Conservation (phyloP, 2,888 invertebrate genomes). For the Stenchaetothrips biformis region DNA sequence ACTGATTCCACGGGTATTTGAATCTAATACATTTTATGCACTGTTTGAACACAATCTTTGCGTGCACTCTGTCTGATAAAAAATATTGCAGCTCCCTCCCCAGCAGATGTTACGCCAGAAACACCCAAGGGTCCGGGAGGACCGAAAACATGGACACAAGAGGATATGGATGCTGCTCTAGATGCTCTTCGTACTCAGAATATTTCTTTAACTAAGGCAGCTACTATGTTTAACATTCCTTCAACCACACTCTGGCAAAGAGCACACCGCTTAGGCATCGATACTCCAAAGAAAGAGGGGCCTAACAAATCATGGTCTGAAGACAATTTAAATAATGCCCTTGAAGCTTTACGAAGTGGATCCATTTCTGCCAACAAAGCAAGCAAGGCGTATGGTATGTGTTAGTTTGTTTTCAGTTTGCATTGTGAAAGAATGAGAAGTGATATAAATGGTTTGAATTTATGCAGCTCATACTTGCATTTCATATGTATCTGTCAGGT, state of each 20-base stretch:
- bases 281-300: slow-evolving; percentile 86
- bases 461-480: slow-evolving; percentile 21
- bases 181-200: slow-evolving; percentile 79
- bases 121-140: slow-evolving; percentile 52
- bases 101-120: slow-evolving; percentile 9
- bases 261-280: slow-evolving; percentile 81
- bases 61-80: neutral
- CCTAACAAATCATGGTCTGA: slow-evolving; percentile 84
- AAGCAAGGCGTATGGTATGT: slow-evolving; percentile 75
- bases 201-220: slow-evolving; percentile 85
- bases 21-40: neutral
- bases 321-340: slow-evolving; percentile 72
- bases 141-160: slow-evolving; percentile 82
- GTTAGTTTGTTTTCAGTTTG: slow-evolving; percentile 7
- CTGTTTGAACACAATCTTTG: neutral
- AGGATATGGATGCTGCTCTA: slow-evolving; percentile 83
- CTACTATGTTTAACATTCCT: slow-evolving; percentile 81
- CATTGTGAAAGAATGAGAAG: neutral
- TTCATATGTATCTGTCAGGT: slow-evolving; percentile 47
- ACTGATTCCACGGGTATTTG: slow-evolving; percentile 24
- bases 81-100: neutral
- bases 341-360: slow-evolving; percentile 76
- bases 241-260: slow-evolving; percentile 89
- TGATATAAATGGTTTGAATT: neutral
- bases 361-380: slow-evolving; percentile 87